Conservation (phyloP, 2,888 invertebrate species). For the Dasypogon diadema region DNA sequence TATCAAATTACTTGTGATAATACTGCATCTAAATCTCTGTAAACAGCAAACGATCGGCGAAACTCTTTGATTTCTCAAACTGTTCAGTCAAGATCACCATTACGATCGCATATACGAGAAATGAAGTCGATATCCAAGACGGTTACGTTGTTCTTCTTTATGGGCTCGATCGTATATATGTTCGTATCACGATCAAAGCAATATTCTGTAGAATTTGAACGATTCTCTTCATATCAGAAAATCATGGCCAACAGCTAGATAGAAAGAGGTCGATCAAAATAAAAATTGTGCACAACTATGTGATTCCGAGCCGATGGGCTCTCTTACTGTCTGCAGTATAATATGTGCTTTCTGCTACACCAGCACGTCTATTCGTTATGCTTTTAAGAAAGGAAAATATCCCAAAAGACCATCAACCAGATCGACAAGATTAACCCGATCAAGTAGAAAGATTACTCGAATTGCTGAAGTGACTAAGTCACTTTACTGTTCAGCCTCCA, state of each 20-base stretch:
- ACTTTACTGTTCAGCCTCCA: neutral
- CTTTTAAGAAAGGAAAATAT: constrained; percentile 30
- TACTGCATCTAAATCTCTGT: constrained; percentile 42
- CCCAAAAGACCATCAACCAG: constrained; percentile 39
- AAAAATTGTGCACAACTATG: constrained; percentile 44
- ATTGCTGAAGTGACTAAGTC: constrained; percentile 39
- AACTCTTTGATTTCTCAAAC: constrained; percentile 48
- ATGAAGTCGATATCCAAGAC: constrained; percentile 23
- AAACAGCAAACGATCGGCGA: constrained; percentile 47
- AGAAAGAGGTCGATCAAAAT: constrained; percentile 33
- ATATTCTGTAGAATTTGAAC: constrained; percentile 41
- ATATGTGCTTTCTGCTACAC: neutral
- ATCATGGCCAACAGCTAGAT: constrained; percentile 44
- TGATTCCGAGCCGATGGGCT: neutral
- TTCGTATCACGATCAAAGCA: constrained; percentile 35
- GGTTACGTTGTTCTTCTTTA: constrained; percentile 16
- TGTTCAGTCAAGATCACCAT: constrained; percentile 33
- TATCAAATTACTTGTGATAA: constrained; percentile 49
- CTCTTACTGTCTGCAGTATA: neutral
- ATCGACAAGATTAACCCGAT: constrained; percentile 37
- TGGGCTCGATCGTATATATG: constrained; percentile 33
- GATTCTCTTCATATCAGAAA: constrained; percentile 25
- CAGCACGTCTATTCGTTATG: constrained; percentile 16
- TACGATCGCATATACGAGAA: constrained; percentile 32
- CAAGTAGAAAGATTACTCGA: constrained; percentile 29